A percentile compares a stretch with the other conserved stretches of the same genome.
These are phyloP conservation scores for Cyanistes caeruleus DNA, from an alignment of 2,113 vertebrate genomes.

Conservation along the genomic window DNA sequence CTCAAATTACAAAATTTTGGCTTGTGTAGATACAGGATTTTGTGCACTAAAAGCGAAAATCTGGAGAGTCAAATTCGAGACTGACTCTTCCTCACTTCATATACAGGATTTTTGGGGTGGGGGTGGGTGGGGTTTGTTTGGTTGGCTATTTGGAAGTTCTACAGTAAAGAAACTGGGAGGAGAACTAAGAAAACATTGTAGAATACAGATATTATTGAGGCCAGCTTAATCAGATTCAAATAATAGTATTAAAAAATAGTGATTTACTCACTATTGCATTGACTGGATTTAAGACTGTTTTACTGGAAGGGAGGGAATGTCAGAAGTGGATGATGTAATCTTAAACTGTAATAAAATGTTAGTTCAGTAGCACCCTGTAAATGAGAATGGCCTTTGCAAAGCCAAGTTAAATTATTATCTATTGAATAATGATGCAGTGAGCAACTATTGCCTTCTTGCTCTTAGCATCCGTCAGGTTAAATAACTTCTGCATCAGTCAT, in stretches of 20 bases:
- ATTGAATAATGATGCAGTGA: neutral
- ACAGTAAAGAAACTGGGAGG: neutral
- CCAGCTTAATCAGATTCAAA: neutral
- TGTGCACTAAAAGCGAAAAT: neutral
- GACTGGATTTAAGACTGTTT: neutral
- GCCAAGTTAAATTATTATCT: neutral
- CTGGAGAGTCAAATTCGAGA: neutral
- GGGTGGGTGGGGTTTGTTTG: neutral
- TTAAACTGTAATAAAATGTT: neutral
- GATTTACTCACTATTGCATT: neutral
- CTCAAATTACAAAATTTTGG: neutral
- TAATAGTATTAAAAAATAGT: neutral
- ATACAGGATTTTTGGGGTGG: neutral
- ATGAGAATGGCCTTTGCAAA: neutral
- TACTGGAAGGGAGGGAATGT: neutral
- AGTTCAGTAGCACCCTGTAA: neutral
- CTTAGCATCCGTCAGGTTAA: neutral
- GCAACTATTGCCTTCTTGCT: neutral
- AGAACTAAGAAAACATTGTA: neutral
- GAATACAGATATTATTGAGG: neutral
- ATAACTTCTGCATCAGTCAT: constrained; percentile 28
- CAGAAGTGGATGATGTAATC: neutral
- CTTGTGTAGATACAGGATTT: neutral
- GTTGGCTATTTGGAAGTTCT: neutral
- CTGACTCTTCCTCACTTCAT: neutral